A percentile compares a stretch with the other conserved stretches of the same genome.
Evolutionary conservation across 2,888 invertebrate genomes (phyloP).

Genomic region (Drosophila paramelanica): DNA sequence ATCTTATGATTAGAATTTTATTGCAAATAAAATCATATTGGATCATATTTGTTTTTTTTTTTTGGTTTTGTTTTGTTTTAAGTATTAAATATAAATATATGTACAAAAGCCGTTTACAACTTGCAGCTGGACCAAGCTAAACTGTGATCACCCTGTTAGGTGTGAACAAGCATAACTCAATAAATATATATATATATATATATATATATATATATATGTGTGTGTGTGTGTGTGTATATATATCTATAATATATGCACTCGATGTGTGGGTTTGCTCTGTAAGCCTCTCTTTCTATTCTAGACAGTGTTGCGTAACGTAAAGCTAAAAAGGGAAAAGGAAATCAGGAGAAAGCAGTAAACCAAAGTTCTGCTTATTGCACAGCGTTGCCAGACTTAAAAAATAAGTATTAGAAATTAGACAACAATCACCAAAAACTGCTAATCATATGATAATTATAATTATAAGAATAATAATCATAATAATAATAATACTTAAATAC

Average conservation of each 20-base stretch:
- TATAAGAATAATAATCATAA: conserved; percentile 23
- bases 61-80: not conserved
- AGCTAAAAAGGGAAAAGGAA: conserved; percentile 22
- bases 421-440: conserved; percentile 51
- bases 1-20: conserved; percentile 69
- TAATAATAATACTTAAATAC: conserved; percentile 59
- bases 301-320: conserved; percentile 46
- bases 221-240: not conserved
- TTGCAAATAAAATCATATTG: conserved; percentile 61
- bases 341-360: conserved; percentile 10
- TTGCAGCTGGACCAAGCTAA: conserved; percentile 30
- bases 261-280: conserved; percentile 23
- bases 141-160: conserved; percentile 10
- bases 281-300: conserved; percentile 7
- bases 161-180: conserved; percentile 22
- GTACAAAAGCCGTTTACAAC: conserved; percentile 62
- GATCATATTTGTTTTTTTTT: conserved; percentile 31
- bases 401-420: conserved; percentile 64
- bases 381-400: conserved; percentile 52
- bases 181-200: conserved; percentile 5
- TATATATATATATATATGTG: not conserved
- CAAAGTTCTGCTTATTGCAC: conserved; percentile 62
- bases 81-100: conserved; percentile 31
- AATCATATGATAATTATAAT: conserved; percentile 24
- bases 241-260: conserved; percentile 18